A percentile compares a stretch with the other conserved stretches of the same genome.
These are phyloP conservation scores for Caradrina clavipalpis DNA, from an alignment of 2,888 invertebrate genomes.

Conservation along the genomic window DNA sequence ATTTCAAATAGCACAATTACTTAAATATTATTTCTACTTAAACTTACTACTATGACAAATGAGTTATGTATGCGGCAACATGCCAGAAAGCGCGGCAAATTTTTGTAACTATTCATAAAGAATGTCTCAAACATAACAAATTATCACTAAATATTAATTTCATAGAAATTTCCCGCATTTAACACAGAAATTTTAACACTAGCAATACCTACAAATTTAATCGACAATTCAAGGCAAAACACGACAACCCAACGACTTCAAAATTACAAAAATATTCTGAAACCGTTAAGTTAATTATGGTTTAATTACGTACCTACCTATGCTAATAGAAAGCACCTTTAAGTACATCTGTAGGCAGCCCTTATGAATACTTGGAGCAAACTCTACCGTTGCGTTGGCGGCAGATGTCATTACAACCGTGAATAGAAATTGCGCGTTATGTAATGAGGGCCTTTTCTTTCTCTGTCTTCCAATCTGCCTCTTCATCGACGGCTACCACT, in stretches of 20 bases:
- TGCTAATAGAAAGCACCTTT: constrained; percentile 47
- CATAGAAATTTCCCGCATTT: not conserved
- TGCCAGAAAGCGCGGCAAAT: too few relatives aligned
- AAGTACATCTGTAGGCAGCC: constrained; percentile 47
- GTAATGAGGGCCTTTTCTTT: constrained; percentile 65
- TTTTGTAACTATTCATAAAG: too few relatives aligned
- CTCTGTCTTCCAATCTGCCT: constrained; percentile 66
- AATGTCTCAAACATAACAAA: too few relatives aligned
- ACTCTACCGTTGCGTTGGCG: constrained; percentile 20
- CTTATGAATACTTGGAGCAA: constrained; percentile 29
- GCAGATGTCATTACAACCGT: constrained; percentile 12
- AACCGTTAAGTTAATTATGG: constrained; percentile 5
- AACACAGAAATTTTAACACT: not conserved
- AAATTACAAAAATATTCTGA: constrained; percentile 43
- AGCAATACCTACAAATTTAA: not conserved
- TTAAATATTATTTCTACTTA: constrained; percentile 1
- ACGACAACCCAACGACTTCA: constrained; percentile 5
- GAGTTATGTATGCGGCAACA: too few relatives aligned
- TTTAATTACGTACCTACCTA: constrained; percentile 39
- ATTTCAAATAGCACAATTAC: constrained; percentile 5
- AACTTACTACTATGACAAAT: too few relatives aligned
- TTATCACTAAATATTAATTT: not conserved
- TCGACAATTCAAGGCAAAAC: constrained; percentile 22
- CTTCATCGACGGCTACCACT: constrained; percentile 58
- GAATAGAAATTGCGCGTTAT: constrained; percentile 23